phyloP scores from a whole-genome alignment of 2,797 vertebrate species.

The Argya squamiceps region DNA sequence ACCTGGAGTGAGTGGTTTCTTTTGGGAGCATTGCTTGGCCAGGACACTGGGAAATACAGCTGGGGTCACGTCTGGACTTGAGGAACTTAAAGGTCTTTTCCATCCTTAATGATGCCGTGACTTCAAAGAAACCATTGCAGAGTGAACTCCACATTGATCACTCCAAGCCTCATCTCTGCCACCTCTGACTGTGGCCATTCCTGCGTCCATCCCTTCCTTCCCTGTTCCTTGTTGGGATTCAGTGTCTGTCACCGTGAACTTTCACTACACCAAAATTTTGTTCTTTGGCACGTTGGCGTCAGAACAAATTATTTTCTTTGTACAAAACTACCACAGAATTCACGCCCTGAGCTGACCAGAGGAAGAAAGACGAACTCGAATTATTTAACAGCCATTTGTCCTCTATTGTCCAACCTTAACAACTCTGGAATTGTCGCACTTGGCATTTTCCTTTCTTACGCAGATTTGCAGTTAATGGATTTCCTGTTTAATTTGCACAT shows the following conservation, averaged over 20 bases:
- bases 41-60: not conserved
- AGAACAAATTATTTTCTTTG: not conserved
- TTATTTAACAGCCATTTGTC: not conserved
- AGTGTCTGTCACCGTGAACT: rapidly evolving
- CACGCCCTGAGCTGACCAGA: not conserved
- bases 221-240: not conserved
- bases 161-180: not conserved
- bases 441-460: not conserved
- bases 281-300: not conserved
- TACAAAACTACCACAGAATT: not conserved
- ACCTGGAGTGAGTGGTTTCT: not conserved
- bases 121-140: not conserved
- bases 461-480: not conserved
- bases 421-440: not conserved
- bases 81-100: not conserved
- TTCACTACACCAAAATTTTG: not conserved
- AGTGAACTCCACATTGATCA: rapidly evolving
- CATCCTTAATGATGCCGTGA: not conserved
- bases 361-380: not conserved
- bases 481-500: not conserved
- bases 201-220: not conserved
- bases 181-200: not conserved
- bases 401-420: not conserved
- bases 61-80: not conserved
- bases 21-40: not conserved